These are phyloP conservation scores for Thymelicus acteon DNA, from an alignment of 2,888 invertebrate genomes.

Conservation along the genomic window DNA sequence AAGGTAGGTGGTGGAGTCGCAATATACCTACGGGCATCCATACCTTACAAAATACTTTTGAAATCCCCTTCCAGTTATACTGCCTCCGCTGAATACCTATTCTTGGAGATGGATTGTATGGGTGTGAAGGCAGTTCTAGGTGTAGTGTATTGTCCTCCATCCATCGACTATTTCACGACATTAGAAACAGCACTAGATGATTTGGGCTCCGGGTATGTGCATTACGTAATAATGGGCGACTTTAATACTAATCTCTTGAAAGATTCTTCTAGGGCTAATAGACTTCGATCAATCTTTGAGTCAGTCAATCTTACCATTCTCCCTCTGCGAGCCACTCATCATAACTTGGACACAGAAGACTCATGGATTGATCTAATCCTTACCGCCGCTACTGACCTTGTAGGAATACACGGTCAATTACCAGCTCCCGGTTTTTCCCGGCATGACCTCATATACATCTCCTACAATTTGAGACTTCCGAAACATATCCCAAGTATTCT, in stretches of 20 bases:
- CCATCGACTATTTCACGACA: neutral
- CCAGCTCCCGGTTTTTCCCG: neutral
- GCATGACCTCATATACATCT: constrained; percentile 15
- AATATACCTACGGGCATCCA: no score
- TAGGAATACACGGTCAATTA: constrained; percentile 9
- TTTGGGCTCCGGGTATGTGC: neutral
- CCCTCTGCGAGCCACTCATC: neutral
- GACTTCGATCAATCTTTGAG: neutral
- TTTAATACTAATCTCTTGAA: constrained; percentile 9
- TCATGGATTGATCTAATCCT: constrained; percentile 11
- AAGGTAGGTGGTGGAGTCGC: no score
- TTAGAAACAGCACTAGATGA: constrained; percentile 1
- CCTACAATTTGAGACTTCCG: constrained; percentile 20
- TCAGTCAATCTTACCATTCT: constrained; percentile 13
- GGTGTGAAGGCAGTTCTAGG: no score
- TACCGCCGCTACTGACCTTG: neutral
- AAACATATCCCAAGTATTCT: constrained; percentile 13
- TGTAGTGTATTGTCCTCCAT: no score
- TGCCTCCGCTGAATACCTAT: no score
- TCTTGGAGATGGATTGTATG: no score
- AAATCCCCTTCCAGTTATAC: no score
- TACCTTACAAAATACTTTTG: no score
- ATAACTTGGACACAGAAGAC: neutral
- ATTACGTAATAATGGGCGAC: constrained; percentile 17
- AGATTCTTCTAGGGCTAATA: neutral